Evolutionary conservation across 1,140 invertebrate species (phyloP).

Genomic region (Lutraria rhynchaena): DNA sequence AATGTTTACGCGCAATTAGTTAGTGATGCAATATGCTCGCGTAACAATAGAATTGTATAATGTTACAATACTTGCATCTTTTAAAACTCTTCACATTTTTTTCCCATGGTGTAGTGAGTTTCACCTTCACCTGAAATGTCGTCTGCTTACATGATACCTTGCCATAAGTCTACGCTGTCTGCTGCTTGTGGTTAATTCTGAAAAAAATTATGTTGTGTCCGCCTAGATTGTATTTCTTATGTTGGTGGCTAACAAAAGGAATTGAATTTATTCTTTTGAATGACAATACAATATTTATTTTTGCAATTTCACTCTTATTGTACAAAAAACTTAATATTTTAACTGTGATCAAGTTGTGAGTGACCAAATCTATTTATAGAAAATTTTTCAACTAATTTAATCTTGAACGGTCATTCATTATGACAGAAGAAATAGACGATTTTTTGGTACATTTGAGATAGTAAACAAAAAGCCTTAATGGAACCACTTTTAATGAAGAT

Average conservation of each 20-base stretch:
- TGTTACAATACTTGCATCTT: neutral
- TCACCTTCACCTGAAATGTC: slow-evolving; percentile 17
- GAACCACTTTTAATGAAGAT: too few relatives aligned
- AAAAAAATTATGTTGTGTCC: neutral
- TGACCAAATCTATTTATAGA: slow-evolving; percentile 16
- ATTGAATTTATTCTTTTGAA: too few relatives aligned
- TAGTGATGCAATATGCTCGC: slow-evolving; percentile 10
- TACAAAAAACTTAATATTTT: too few relatives aligned
- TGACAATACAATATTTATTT: too few relatives aligned
- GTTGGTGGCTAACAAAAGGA: neutral
- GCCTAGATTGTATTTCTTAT: slow-evolving; percentile 37
- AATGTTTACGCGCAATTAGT: slow-evolving; percentile 12
- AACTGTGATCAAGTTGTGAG: too few relatives aligned
- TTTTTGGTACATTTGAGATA: too few relatives aligned
- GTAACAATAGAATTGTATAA: neutral
- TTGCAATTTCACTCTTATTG: too few relatives aligned
- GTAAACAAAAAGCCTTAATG: too few relatives aligned
- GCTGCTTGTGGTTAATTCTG: neutral
- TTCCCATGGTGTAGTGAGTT: slow-evolving; percentile 3
- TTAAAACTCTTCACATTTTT: slow-evolving; percentile 7
- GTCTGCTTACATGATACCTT: too few relatives aligned
- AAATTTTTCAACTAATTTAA: neutral
- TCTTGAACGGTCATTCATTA: too few relatives aligned
- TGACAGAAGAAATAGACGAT: too few relatives aligned
- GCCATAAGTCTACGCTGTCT: too few relatives aligned